Base-by-base conservation (phyloP, 2,113 vertebrate genomes). In the Deroptyus accipitrinus region DNA sequence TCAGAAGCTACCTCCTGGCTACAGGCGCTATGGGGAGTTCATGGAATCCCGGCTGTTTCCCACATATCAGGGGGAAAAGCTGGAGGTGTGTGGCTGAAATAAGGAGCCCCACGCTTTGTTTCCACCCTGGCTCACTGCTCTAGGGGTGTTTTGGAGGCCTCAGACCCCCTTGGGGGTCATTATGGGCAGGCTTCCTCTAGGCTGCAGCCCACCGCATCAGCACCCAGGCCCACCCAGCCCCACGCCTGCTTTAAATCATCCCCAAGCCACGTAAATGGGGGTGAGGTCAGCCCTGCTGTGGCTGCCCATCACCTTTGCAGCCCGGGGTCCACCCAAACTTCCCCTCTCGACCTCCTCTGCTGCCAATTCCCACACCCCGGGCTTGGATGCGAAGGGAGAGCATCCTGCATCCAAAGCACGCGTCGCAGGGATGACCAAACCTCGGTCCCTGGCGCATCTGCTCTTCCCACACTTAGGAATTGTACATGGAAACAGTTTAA, bases 401-500 rank as follows among this genome's bases (percentile, higher is more conserved):
- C 6, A 3, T 5, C 1, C 35, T 6, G 4, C 27, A 7, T 37
- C 91, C 79, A 41, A 3, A 35, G 24, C 70, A 13, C 23, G 2
- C 15, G 0, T 17, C 1, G 41, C 24, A 1, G 48, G 48, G 76
- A 16, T 28, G 77, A 66, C 17, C 68, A 0, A 57, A 61, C 22
- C 77, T 30, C 69, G 0, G 3, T 28, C 42, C 25, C 41, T 63
- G n/a, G 35, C 76, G 49, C 81, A 8, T 30, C 84, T 68, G 48
- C 1, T 28, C 59, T 42, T 57, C 79, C 55, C 55, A 61, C 30
- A 1, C 7, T 24, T 19, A 69, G 85, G n/a, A 76, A 30, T 27
- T 8, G 7, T 0, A 4, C 0, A 0, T 22, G 62, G 11, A 28
- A 68, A 64, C 79, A 83, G 42, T 72, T 48, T 17, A 3, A 49